Evolutionary conservation across 2,113 vertebrate species (phyloP), one percentile per base, ranked within the genome.

Genomic region (Balaenoptera acutorostrata): DNA sequence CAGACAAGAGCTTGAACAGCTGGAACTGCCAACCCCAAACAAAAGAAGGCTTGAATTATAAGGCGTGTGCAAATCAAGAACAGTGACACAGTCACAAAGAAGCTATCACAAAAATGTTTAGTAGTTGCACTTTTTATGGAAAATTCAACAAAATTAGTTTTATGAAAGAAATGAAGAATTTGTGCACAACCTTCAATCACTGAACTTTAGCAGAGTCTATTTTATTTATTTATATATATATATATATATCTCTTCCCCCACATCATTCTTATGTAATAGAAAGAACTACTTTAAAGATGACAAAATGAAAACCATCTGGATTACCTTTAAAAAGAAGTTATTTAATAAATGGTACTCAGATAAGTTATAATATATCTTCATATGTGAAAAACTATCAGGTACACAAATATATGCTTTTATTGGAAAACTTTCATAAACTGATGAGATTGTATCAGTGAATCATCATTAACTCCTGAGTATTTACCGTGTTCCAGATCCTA

Each of bases 41-140:
- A 99, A 99, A 99, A 98, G 98, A 75, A 93, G 96, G 98, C 98
- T 97, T 97, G 97, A 98, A 98, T 98, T 97, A 97, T 77, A 95
- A 97, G 80, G 96, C 96, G 41, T 97, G 95, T 33, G 85, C 97
- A 92, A 91, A 59, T 94, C 0, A 88, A 97, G 98, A 98, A 99
- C 98, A 98, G 97, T 57, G 97, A 98, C 98, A 98, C 92, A 98
- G 98, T 98, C 99, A 99, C 98, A 95, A 97, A 98, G 93, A 95
- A 97, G 96, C 97, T 96, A 98, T 98, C 96, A 72, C 71, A 98
- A 97, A 94, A 99, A 99, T 99, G 98, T 90, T 97, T 96, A 93
- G 91, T 83, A 98, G 98, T 94, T 98, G 98, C 97, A 97, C 82
- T 98, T 98, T 97, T 97, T 74, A 88, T 84, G 88, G 88, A 98